Conservation (phyloP, 2,797 vertebrate genomes). For the Crax fasciolata region DNA sequence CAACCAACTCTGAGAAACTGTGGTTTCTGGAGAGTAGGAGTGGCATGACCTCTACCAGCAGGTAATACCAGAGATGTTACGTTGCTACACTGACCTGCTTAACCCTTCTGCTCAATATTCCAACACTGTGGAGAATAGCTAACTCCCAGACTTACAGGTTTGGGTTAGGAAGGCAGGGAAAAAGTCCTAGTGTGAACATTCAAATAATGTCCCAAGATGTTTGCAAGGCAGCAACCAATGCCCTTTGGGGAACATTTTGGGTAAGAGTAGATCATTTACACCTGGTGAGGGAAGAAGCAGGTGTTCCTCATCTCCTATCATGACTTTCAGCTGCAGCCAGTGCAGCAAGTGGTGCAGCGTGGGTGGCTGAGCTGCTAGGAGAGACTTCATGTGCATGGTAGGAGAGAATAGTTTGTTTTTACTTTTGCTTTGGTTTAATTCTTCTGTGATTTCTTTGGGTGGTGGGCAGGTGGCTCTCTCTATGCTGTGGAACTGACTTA, state of each 20-base stretch:
- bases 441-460: background rate
- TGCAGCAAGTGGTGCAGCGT: fast-evolving
- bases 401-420: background rate
- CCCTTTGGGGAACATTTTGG: background rate
- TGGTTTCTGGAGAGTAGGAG: background rate
- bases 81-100: background rate
- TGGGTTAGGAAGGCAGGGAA: background rate
- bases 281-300: background rate
- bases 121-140: background rate
- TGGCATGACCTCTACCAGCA: background rate
- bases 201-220: background rate
- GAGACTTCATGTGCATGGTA: fast-evolving
- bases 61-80: background rate
- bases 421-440: fast-evolving
- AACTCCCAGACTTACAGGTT: fast-evolving
- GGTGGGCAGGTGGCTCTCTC: background rate
- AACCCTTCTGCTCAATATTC: background rate
- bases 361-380: background rate
- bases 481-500: background rate
- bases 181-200: background rate
- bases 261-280: background rate
- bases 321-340: background rate
- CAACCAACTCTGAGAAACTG: background rate
- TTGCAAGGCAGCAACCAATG: background rate
- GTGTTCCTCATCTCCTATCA: background rate